A percentile compares a stretch with the other conserved stretches of the same genome.
phyloP scores from a whole-genome alignment of 2,797 vertebrate species.

The Ctenochaetus hawaiiensis region DNA sequence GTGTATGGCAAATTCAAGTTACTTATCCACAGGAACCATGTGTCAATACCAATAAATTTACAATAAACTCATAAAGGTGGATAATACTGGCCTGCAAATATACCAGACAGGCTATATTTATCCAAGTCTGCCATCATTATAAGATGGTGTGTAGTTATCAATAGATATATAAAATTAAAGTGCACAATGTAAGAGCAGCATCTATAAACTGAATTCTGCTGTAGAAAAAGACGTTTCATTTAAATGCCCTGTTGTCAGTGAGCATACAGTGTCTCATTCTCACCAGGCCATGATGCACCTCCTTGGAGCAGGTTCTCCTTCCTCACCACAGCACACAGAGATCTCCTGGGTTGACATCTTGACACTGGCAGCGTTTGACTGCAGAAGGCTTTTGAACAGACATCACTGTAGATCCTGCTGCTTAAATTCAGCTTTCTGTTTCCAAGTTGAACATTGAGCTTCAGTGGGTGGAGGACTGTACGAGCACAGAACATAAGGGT shows the following conservation, averaged over 20 bases:
- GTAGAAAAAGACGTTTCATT: not conserved
- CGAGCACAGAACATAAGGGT: not conserved
- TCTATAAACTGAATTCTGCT: not conserved
- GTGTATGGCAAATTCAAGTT: not conserved
- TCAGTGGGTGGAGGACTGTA: not conserved
- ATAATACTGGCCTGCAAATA: not conserved
- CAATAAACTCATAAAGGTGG: not conserved
- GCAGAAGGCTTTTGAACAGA: not conserved
- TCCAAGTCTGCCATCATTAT: not conserved
- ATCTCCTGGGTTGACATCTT: constrained; percentile 16
- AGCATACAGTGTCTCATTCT: not conserved
- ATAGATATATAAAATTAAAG: not conserved
- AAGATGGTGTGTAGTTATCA: not conserved
- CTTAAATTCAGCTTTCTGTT: not conserved
- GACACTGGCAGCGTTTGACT: constrained; percentile 13
- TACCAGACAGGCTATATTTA: not conserved
- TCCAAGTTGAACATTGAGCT: constrained; percentile 2
- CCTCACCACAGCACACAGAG: not conserved
- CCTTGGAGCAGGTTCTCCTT: constrained; percentile 51
- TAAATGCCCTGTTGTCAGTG: not conserved
- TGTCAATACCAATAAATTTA: too few relatives aligned
- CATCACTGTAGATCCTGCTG: constrained; percentile 31
- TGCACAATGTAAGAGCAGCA: not conserved
- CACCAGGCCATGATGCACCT: constrained; percentile 60
- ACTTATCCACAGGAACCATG: not conserved